These are phyloP conservation scores for Meleagris gallopavo DNA, from an alignment of 2,113 vertebrate species.

Conservation along the genomic window DNA sequence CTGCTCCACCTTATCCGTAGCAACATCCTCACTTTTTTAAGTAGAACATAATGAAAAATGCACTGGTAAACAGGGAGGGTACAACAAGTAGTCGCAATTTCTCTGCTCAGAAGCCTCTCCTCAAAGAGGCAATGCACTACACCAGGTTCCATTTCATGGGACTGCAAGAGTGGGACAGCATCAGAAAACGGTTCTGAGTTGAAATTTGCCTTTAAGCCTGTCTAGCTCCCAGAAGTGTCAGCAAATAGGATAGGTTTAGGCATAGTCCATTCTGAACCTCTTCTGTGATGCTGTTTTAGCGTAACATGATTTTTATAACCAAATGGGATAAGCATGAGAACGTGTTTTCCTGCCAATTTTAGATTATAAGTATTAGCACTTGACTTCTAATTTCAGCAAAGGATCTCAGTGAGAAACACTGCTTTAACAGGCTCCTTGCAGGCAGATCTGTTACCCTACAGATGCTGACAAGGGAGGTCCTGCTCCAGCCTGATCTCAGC, in stretches of 20 bases:
- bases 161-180: background rate
- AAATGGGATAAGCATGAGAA: background rate
- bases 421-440: background rate
- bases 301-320: background rate
- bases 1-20: background rate
- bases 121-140: background rate
- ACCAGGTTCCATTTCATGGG: background rate
- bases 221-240: background rate
- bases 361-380: background rate
- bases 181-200: background rate
- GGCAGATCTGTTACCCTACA: background rate
- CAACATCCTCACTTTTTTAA: background rate
- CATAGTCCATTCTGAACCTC: background rate
- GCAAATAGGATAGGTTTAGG: background rate
- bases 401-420: background rate
- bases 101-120: background rate
- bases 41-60: background rate
- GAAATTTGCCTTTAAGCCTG: background rate
- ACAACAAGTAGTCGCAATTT: background rate
- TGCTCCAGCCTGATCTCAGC: background rate
- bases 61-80: background rate
- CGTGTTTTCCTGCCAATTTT: background rate
- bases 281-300: background rate
- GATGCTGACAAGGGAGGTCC: background rate
- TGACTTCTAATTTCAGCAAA: background rate